Base-by-base conservation (phyloP, 2,797 vertebrate genomes). In the Glossophaga mutica region DNA sequence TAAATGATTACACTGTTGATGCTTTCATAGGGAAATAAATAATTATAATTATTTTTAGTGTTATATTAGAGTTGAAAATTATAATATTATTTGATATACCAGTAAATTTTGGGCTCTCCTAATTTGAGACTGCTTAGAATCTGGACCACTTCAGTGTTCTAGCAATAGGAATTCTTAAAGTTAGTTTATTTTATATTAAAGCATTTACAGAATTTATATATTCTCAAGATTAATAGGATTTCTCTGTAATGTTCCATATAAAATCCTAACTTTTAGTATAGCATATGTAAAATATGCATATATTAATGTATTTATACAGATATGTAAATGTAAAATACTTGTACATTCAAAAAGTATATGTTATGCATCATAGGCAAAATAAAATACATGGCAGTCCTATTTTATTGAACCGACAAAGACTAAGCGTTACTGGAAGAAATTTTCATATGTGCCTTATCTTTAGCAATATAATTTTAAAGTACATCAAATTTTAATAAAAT, bases 101-200 rank as follows among this genome's bases (percentile, higher is more conserved):
- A n/a, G 37, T 87, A 78, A 89, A 78, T 89, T 87, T 77, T 57
- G 78, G 48, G n/a, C 29, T 86, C 14, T 94, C n/a, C 44, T 92
- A 87, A 71, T 84, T 15, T 95, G 55, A 92, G 34, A 84, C 2
- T 57, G n/a, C 81, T 74, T 90, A 90, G 67, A 71, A 57, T 21
- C 37, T 81, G 73, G 59, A 81, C n/a, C 8, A 90, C n/a, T 74
- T 34, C 19, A 76, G 19, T 95, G 15, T 78, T 67, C 67, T 4
- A 44, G 92, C 29, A 71, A 48, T 67, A 92, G 77, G 44, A 91
- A 78, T 83, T 48, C 39, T 92, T 93, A 70, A 86, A 77, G 18
- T 82, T 68, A 74, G 26, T 88, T 90, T n/a, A 77, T 95, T 90
- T 92, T 94, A 84, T 55, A 62, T 46, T 50, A 94, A 67, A 88